Evolutionary conservation across 2,888 invertebrate genomes (phyloP).

Genomic region (Mechanitis messenoides): DNA sequence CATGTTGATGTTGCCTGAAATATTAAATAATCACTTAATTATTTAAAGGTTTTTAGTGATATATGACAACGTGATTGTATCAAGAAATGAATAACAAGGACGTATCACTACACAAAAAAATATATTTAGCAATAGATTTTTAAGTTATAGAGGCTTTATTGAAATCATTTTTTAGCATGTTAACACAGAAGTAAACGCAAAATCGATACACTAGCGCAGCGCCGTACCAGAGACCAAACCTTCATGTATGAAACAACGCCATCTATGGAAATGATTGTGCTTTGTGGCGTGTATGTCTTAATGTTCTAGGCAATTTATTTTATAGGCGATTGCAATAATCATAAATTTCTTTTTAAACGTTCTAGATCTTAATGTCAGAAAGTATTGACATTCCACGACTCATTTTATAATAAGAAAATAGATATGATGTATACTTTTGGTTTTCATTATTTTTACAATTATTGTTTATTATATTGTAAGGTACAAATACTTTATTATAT

Average conservation of each 20-base stretch:
- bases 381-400: background rate
- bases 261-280: conserved; percentile 43
- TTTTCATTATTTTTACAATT: too few relatives aligned
- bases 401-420: too few relatives aligned
- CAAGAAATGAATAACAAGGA: background rate
- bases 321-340: background rate
- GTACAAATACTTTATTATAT: too few relatives aligned
- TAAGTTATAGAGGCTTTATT: conserved; percentile 24
- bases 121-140: background rate
- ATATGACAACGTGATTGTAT: background rate
- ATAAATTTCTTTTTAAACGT: background rate
- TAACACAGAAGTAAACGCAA: conserved; percentile 50
- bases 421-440: too few relatives aligned
- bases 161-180: conserved; percentile 49
- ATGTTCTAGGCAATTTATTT: conserved; percentile 1
- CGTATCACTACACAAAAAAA: background rate
- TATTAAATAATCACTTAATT: conserved; percentile 10
- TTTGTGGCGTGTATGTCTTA: background rate
- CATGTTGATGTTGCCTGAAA: conserved; percentile 32
- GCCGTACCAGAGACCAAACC: conserved; percentile 57
- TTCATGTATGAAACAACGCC: conserved; percentile 41
- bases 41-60: background rate
- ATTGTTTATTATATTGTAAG: too few relatives aligned
- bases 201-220: conserved; percentile 73
- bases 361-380: background rate